phyloP scores from a whole-genome alignment of 2,113 vertebrate species.

The Tricholaema leucomelas region DNA sequence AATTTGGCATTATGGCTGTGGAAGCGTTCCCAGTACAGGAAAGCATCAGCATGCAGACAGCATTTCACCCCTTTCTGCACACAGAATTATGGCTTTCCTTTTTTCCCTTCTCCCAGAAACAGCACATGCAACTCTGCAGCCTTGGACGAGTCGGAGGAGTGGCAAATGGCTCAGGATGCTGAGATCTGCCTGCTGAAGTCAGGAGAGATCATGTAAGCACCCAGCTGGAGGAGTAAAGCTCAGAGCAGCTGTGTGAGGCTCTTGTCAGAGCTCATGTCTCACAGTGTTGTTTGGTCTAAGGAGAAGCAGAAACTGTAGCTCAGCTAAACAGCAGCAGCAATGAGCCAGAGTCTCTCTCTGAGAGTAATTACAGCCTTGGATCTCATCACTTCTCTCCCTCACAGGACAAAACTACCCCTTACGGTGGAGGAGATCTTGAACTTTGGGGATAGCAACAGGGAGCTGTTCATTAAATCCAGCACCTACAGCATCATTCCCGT shows the following conservation, averaged over 20 bases:
- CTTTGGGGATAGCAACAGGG: slow-evolving; percentile 84
- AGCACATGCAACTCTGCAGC: slow-evolving; percentile 75
- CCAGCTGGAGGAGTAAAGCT: background rate
- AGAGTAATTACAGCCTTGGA: background rate
- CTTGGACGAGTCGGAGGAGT: slow-evolving; percentile 82
- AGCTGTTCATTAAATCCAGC: slow-evolving; percentile 92
- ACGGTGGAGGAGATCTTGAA: slow-evolving; percentile 82
- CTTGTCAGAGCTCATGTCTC: background rate
- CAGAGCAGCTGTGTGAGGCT: background rate
- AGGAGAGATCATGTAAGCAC: slow-evolving; percentile 90
- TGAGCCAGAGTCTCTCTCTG: background rate
- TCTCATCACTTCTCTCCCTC: background rate
- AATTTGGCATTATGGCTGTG: background rate
- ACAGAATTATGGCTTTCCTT: background rate
- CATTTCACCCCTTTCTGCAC: background rate
- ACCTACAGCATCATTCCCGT: slow-evolving; percentile 90
- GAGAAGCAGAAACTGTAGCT: background rate
- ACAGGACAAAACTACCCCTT: slow-evolving; percentile 81
- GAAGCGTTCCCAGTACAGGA: background rate
- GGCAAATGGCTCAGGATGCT: slow-evolving; percentile 83
- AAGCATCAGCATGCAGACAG: background rate
- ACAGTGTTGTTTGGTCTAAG: background rate
- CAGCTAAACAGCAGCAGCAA: background rate
- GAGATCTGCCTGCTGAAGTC: slow-evolving; percentile 92
- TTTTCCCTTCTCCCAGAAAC: slow-evolving; percentile 70